These are phyloP conservation scores for Macrocentrus cingulum DNA, from an alignment of 1,140 invertebrate genomes.

Conservation along the genomic window DNA sequence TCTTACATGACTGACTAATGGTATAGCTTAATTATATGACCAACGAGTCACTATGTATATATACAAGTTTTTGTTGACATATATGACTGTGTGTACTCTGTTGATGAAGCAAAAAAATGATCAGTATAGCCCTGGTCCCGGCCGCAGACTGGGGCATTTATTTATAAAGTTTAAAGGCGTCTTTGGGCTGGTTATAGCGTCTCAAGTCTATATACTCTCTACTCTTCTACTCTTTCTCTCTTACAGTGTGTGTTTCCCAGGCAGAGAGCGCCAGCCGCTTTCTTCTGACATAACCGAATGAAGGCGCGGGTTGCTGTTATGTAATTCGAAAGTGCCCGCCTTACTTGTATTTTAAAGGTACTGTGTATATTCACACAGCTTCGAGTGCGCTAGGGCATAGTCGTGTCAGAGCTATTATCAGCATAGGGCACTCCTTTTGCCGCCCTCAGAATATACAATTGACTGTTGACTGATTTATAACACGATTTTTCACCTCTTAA, in stretches of 20 bases:
- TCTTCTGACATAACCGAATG: constrained; percentile 60
- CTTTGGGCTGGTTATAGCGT: constrained; percentile 21
- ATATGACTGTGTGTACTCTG: not conserved
- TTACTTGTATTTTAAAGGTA: constrained; percentile 49
- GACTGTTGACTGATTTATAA: no score
- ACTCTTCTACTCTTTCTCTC: not conserved
- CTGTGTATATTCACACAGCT: no score
- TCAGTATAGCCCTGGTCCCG: not conserved
- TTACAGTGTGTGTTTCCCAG: constrained; percentile 48
- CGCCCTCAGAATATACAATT: no score
- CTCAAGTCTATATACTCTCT: not conserved
- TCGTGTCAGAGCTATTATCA: constrained; percentile 13
- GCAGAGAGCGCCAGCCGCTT: constrained; percentile 48
- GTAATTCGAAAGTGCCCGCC: constrained; percentile 60
- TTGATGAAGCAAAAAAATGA: constrained; percentile 2
- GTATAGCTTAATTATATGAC: constrained; percentile 30
- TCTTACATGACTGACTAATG: constrained; percentile 22
- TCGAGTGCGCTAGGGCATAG: constrained; percentile 18
- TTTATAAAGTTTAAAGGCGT: constrained; percentile 42
- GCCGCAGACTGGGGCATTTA: constrained; percentile 37
- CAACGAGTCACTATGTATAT: constrained; percentile 21
- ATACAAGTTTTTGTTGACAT: constrained; percentile 9
- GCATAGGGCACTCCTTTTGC: constrained; percentile 34
- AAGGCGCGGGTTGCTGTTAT: constrained; percentile 56
- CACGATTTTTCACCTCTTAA: no score